Base-by-base conservation (phyloP, 2,888 invertebrate genomes). In the Yponomeuta cagnagella region DNA sequence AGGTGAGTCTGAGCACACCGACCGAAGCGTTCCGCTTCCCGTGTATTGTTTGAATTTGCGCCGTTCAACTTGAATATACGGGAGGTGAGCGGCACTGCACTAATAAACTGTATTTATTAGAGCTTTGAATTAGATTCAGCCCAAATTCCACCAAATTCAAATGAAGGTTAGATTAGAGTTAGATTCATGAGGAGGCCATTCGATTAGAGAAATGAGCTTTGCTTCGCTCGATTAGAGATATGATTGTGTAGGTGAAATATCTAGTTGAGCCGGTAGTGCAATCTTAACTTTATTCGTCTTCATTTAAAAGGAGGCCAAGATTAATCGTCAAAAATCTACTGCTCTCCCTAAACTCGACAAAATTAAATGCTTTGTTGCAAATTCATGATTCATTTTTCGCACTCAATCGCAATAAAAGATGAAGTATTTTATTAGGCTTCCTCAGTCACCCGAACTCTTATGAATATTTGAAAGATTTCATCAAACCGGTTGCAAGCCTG, bases 31-130 rank as follows among this genome's bases (percentile, higher is more conserved):
- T 58, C 52, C 12, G 8, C 52, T 58, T 15, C 15, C 52, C 52
- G 10, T 65, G 65, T 65, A 65, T 65, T 65, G 65, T 65, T 65
- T 33, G 30, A 12, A 65, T 30, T 31, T 65, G 65, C 5, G 8
- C 10, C 30, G 65, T 43, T 43, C 9, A 43, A 43, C 43, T 8
- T 8, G 43, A 43, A 43, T 43, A 43, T 43, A 43, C 43, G 9
- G 43, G 43, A 43, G 43, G 43, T 43, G 43, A 43, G 43, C 43
- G 3, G 43, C 43, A 43, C 43, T 43, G 43, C 43, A 8, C 9
- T 43, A 43, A 8, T 43, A 37, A 37, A 4, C 37, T 43, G 43
- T 43, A 43, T 8, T 43, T 43, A 43, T 43, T 43, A 43, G 43
- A 43, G 43, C 43, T 43, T 43, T 43, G 43, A 43, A 43, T 43